Conservation (phyloP, 2,888 invertebrate species). For the Deladenus siricidicola region DNA sequence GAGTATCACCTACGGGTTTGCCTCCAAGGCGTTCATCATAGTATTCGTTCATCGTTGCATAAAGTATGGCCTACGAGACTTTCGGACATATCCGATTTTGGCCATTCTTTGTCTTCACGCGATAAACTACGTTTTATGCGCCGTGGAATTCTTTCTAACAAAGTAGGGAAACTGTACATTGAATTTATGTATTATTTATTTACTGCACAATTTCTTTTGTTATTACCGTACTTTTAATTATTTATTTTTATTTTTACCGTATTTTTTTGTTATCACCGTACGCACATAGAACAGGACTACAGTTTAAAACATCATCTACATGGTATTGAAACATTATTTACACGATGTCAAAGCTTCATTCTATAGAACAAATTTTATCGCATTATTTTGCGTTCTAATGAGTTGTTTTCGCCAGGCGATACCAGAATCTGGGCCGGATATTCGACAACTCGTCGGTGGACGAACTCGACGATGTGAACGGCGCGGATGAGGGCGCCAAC, state of each 20-base stretch:
- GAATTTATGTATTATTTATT: too few relatives aligned
- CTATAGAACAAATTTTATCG: background rate
- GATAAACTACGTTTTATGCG: conserved; percentile 14
- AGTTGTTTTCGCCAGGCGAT: background rate
- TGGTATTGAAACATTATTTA: too few relatives aligned
- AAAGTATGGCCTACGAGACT: conserved; percentile 29
- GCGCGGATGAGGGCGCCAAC: conserved; percentile 19
- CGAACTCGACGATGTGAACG: background rate
- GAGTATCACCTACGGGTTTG: conserved; percentile 23
- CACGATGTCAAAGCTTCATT: too few relatives aligned
- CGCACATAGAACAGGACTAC: too few relatives aligned
- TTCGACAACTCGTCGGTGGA: background rate
- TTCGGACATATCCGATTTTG: conserved; percentile 21
- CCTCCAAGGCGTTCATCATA: conserved; percentile 32
- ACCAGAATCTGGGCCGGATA: background rate
- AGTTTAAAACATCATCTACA: too few relatives aligned
- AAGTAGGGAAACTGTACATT: too few relatives aligned
- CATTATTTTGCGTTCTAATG: background rate
- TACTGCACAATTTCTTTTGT: too few relatives aligned
- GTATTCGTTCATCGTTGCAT: conserved; percentile 28
- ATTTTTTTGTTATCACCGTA: too few relatives aligned
- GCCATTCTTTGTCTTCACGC: conserved; percentile 18
- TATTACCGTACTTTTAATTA: background rate
- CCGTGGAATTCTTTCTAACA: conserved; percentile 22
- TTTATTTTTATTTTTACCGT: background rate